Conservation (phyloP, 1,140 invertebrate species). For the Lineus longissimus region DNA sequence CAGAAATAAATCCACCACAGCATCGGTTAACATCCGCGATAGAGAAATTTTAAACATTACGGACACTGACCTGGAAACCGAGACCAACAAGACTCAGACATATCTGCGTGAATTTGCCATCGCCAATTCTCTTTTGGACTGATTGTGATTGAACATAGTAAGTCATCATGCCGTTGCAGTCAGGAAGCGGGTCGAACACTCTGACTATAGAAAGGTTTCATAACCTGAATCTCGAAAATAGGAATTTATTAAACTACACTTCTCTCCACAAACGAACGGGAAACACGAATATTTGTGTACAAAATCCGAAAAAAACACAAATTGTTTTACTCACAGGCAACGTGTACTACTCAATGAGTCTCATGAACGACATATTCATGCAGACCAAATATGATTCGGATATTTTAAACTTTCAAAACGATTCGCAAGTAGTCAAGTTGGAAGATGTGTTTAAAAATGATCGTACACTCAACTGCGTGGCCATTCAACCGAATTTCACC, state of each 20-base stretch:
- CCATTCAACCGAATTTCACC: background rate
- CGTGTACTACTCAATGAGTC: background rate
- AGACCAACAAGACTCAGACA: background rate
- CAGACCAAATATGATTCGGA: background rate
- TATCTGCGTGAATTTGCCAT: background rate
- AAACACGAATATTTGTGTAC: background rate
- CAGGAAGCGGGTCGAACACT: background rate
- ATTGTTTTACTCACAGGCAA: background rate
- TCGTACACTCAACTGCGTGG: background rate
- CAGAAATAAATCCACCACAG: background rate
- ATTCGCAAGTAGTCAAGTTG: background rate
- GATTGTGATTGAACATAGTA: no score
- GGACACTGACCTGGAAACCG: background rate
- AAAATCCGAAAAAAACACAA: background rate
- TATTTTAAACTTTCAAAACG: background rate
- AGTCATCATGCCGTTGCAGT: no score
- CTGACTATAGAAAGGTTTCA: background rate
- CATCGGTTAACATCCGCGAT: background rate
- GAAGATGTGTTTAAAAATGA: background rate
- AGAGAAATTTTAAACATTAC: background rate
- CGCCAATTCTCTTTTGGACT: background rate
- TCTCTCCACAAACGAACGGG: background rate
- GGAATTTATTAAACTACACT: background rate
- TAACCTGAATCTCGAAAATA: background rate
- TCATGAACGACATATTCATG: background rate